Conservation (phyloP, 2,113 vertebrate species). For the Lichenostomus cassidix region DNA sequence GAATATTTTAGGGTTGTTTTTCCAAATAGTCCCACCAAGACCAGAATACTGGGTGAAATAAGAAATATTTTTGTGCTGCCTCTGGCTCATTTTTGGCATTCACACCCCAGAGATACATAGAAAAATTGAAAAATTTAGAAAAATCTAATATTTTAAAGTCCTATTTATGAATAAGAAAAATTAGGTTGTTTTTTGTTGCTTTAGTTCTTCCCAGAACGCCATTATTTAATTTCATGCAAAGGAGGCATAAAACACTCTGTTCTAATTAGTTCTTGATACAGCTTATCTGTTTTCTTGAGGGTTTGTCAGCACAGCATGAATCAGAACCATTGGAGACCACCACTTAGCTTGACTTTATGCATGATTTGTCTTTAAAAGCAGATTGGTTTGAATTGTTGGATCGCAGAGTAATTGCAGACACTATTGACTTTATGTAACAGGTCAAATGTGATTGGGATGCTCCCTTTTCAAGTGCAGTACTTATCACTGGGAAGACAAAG, state of each 20-base stretch:
- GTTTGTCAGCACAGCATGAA: conserved; percentile 31
- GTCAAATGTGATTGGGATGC: background rate
- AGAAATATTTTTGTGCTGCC: background rate
- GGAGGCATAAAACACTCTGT: conserved; percentile 24
- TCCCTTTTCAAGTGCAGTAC: conserved; percentile 18
- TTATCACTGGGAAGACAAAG: conserved; percentile 34
- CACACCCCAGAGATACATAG: background rate
- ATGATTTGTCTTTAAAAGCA: conserved; percentile 38
- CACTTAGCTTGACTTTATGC: conserved; percentile 42
- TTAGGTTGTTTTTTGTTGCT: background rate
- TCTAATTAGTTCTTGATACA: conserved; percentile 51
- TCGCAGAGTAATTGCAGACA: background rate
- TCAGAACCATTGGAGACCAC: conserved; percentile 39
- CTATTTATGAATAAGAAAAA: background rate
- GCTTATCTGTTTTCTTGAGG: conserved; percentile 51
- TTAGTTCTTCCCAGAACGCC: background rate
- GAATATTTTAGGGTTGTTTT: background rate
- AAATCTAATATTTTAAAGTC: background rate
- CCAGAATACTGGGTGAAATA: background rate
- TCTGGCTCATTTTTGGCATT: background rate
- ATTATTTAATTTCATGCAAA: conserved; percentile 41
- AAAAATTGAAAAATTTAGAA: background rate
- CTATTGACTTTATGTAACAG: background rate
- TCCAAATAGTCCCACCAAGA: background rate
- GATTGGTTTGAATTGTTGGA: conserved; percentile 37